Percentiles rank a stretch among this genome's conserved stretches.
Evolutionary conservation across 1,140 invertebrate genomes (phyloP).

Genomic region (Calephelis virginiensis): DNA sequence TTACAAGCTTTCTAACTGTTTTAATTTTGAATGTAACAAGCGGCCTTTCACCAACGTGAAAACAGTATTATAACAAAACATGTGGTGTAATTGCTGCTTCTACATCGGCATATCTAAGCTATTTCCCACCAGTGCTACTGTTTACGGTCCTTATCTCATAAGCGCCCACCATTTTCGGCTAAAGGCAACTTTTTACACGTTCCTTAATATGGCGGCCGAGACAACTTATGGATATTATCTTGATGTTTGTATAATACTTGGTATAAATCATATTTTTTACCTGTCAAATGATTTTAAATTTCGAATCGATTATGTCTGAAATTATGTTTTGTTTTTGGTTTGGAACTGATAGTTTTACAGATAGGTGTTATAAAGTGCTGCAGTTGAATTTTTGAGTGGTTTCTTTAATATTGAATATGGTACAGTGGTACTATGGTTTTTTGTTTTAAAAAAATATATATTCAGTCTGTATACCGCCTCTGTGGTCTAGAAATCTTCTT

Average conservation of each 20-base stretch:
- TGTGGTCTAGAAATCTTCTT: too few relatives aligned
- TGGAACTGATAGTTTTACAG: not conserved
- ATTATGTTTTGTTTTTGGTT: not conserved
- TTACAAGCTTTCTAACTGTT: too few relatives aligned
- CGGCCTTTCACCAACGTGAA: constrained; percentile 32
- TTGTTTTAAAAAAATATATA: too few relatives aligned
- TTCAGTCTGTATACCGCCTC: too few relatives aligned
- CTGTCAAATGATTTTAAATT: constrained; percentile 24
- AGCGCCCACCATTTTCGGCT: constrained; percentile 40
- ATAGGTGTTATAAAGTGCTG: not conserved
- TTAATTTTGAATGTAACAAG: too few relatives aligned
- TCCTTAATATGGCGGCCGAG: constrained; percentile 40
- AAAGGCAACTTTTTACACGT: constrained; percentile 48
- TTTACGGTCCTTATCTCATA: constrained; percentile 40
- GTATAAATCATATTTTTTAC: constrained; percentile 39
- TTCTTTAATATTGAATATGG: too few relatives aligned
- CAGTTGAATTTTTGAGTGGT: not conserved
- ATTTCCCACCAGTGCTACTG: constrained; percentile 34
- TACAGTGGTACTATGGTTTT: too few relatives aligned
- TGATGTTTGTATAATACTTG: constrained; percentile 46
- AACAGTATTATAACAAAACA: constrained; percentile 18
- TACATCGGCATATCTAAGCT: constrained; percentile 41
- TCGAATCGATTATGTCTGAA: constrained; percentile 15
- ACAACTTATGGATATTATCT: constrained; percentile 51
- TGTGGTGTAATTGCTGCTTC: constrained; percentile 34